Evolutionary conservation across 2,888 invertebrate species (phyloP).

Genomic region (Eupithecia exiguata): DNA sequence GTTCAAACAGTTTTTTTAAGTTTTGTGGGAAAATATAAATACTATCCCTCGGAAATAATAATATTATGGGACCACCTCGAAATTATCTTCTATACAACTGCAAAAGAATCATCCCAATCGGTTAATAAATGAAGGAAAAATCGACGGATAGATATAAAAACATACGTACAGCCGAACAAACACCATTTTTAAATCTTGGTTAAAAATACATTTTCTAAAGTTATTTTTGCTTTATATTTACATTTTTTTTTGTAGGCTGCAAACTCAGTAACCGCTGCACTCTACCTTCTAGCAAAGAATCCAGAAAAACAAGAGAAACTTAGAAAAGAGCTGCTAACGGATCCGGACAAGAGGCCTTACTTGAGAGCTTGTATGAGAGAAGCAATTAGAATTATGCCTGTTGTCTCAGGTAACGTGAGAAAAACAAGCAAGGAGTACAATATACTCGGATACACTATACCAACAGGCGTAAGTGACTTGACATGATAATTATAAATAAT

Average conservation of each 20-base stretch:
- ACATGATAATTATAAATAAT: not conserved
- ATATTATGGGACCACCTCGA: not conserved
- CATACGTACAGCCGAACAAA: no score
- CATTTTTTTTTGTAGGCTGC: constrained; percentile 82
- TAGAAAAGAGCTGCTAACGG: constrained; percentile 79
- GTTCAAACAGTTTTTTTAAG: no score
- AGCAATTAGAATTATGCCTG: constrained; percentile 85
- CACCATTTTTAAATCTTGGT: no score
- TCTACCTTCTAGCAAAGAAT: constrained; percentile 86
- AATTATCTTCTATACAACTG: no score
- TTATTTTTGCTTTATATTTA: no score
- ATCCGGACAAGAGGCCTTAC: constrained; percentile 71
- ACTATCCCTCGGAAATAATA: no score
- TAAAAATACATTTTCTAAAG: no score
- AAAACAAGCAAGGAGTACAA: constrained; percentile 80
- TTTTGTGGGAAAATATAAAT: no score
- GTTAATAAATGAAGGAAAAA: no score
- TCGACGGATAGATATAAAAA: no score
- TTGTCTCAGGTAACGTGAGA: constrained; percentile 83
- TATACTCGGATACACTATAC: constrained; percentile 85
- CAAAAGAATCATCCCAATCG: no score
- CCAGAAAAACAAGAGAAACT: constrained; percentile 85
- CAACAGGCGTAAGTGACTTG: constrained; percentile 78
- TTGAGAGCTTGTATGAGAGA: constrained; percentile 90
- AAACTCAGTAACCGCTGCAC: constrained; percentile 79